A percentile compares a stretch with the other conserved stretches of the same genome.
Conservation (phyloP, 2,113 vertebrate genomes). For the Chelonoidis abingdonii region DNA sequence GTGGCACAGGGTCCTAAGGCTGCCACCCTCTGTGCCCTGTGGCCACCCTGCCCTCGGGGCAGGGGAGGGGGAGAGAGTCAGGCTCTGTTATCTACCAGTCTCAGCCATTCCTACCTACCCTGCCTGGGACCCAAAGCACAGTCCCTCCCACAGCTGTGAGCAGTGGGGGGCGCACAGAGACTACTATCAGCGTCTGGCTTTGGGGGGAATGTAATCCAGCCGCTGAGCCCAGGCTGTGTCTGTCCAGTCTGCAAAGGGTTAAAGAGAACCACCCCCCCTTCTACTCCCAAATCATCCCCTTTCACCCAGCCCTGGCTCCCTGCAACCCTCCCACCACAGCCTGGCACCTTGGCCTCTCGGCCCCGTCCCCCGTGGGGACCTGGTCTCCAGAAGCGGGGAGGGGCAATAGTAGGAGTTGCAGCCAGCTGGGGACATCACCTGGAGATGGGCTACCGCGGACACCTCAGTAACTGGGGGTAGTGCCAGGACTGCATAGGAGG, state of each 20-base stretch:
- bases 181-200: neutral
- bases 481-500: neutral
- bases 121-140: neutral
- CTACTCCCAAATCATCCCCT: too few species aligned
- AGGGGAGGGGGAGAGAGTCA: too few species aligned
- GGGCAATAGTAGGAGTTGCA: too few species aligned
- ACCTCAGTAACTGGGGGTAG: neutral
- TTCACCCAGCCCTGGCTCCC: too few species aligned
- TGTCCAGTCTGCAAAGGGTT: neutral
- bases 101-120: neutral
- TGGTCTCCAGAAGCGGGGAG: too few species aligned
- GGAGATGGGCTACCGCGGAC: neutral
- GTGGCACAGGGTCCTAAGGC: neutral
- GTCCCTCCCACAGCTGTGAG: neutral
- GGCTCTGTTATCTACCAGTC: neutral
- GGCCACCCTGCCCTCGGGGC: neutral
- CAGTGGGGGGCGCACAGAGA: neutral
- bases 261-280: neutral
- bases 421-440: neutral
- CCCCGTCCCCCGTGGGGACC: neutral
- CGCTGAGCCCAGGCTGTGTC: neutral
- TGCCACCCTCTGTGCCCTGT: neutral
- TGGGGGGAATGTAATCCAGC: neutral
- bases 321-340: neutral
- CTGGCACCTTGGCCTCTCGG: neutral